Conservation (phyloP, 2,113 vertebrate species). For the Dermatemys mawii region DNA sequence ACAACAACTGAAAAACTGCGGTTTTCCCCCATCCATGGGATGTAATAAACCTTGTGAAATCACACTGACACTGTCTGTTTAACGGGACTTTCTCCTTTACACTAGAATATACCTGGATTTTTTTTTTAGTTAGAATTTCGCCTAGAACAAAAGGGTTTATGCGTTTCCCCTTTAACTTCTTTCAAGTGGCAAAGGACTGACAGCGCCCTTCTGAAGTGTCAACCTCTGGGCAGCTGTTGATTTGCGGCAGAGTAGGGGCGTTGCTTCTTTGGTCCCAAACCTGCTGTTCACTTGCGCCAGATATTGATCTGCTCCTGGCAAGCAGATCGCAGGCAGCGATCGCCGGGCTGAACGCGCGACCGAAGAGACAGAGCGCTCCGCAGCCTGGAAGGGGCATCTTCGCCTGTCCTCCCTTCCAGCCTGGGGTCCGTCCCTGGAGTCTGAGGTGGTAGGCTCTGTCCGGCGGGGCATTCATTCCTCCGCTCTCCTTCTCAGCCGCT, state of each 20-base stretch:
- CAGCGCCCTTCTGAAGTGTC: background rate
- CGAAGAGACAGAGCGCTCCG: background rate
- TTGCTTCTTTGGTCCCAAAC: background rate
- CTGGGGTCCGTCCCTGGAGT: slow-evolving; percentile 6
- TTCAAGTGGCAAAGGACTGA: background rate
- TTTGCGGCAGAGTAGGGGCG: slow-evolving; percentile 4
- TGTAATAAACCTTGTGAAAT: accelerated
- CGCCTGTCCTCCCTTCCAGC: slow-evolving; percentile 54
- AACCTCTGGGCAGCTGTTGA: background rate
- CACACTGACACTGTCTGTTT: accelerated
- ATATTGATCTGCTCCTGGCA: background rate
- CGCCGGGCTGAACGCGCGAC: accelerated
- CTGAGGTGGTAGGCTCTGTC: slow-evolving; percentile 53
- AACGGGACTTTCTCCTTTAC: accelerated
- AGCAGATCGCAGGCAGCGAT: background rate
- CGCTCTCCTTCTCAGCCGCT: slow-evolving; percentile 51
- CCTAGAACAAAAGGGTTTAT: background rate
- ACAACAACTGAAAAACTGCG: background rate
- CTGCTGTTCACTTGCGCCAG: background rate
- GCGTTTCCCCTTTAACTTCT: too few relatives aligned
- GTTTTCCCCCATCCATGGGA: background rate
- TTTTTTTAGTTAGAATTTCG: background rate
- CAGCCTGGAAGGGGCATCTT: background rate
- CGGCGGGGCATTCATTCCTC: slow-evolving; percentile 55
- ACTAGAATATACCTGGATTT: background rate